A percentile compares a stretch with the other conserved stretches of the same genome.
Conservation (phyloP, 2,113 vertebrate genomes). For the Protomyctophum bolini region DNA sequence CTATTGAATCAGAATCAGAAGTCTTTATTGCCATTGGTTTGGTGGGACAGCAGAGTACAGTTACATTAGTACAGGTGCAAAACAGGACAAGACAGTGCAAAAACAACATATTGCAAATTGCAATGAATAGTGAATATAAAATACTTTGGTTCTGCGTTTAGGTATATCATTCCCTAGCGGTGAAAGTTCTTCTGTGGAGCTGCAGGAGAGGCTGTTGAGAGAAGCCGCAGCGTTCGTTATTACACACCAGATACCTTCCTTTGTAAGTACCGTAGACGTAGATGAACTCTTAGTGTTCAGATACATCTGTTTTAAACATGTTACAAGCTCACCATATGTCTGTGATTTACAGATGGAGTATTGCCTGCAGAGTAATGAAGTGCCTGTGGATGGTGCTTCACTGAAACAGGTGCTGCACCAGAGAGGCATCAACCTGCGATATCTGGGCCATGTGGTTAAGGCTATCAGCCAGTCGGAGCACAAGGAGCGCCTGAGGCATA, state of each 20-base stretch:
- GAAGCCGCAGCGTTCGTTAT: conserved; percentile 80
- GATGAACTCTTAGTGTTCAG: not conserved
- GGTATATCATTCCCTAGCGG: conserved; percentile 74
- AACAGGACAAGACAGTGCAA: too few species aligned
- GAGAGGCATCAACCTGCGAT: conserved; percentile 82
- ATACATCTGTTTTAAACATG: conserved; percentile 8
- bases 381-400: conserved; percentile 78
- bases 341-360: conserved; percentile 68
- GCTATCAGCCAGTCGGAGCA: conserved; percentile 72
- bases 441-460: conserved; percentile 77
- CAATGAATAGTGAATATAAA: not conserved
- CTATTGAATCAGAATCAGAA: too few species aligned
- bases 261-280: conserved; percentile 73
- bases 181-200: conserved; percentile 57
- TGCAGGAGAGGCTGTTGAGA: conserved; percentile 77
- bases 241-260: conserved; percentile 79
- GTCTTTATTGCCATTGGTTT: too few species aligned
- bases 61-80: too few species aligned
- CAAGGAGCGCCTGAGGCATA: conserved; percentile 75
- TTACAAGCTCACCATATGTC: conserved; percentile 2
- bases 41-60: too few species aligned
- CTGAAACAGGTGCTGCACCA: conserved; percentile 78
- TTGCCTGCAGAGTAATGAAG: conserved; percentile 68
- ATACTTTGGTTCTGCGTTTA: conserved; percentile 44
- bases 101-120: too few species aligned